Base-by-base conservation (phyloP, 2,797 vertebrate genomes). In the Clarias laeviceps region DNA sequence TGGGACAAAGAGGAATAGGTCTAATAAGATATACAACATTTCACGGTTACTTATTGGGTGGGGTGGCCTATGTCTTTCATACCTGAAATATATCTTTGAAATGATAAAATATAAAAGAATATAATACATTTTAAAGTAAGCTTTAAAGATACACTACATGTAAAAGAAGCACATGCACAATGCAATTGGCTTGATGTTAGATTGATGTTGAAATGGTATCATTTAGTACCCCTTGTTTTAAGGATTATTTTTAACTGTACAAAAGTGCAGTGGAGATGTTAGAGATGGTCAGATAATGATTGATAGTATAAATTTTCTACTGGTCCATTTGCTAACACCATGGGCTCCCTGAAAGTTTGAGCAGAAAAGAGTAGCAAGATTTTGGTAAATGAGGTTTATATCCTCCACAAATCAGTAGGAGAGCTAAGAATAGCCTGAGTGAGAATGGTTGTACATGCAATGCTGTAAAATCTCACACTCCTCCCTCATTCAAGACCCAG, bases 381-480 rank as follows among this genome's bases (percentile, higher is more conserved):
- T 82, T 82, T 70, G n/a, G 27, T 45, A 62, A 74, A 15, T 83
- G 15, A 22, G 24, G 45, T 73, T 61, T 61, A 3, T 27, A 34
- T 34, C 17, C 14, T 61, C 4, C 14, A 29, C 24, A 62, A 74
- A 45, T 50, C 56, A 62, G 40, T n/a, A 73, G 20, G 5, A 70
- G 3, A 27, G 24, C 14, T 64, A 45, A 65, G 68, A 74, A 50
- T 27, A 45, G 34, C 57, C 64, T 14, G 29, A 24, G 18, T 68
- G 50, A 69, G 80, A 27, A 56, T 40, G 22, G n/a, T 1, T 61
- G 20, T 40, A 14, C 15, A 18, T 56, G 68, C 15, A 73, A 5
- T 27, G 54, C 34, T 83, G 82, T 73, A 62, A 74, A 83, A 62
- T 8, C 56, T 59, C 69, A 73, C 27, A n/a, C 34, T 61, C 56